Conservation (phyloP, 1,140 invertebrate species). For the Hestina assimilis region DNA sequence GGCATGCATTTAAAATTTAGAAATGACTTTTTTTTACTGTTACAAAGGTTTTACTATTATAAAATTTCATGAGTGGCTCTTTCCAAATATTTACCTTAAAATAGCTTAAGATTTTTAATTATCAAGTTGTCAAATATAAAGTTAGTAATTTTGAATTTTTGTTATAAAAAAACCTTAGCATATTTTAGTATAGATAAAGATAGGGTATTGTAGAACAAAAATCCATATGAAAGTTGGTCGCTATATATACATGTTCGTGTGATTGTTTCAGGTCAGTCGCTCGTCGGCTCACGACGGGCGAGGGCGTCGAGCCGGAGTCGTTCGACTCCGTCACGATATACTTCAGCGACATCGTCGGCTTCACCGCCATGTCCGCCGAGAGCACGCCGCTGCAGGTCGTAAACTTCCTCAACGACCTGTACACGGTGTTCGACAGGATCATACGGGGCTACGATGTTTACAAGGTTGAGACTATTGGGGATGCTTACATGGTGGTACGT, state of each 20-base stretch:
- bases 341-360: constrained; percentile 99
- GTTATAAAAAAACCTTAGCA: too few relatives aligned
- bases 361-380: constrained; percentile 96
- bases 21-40: not conserved
- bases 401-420: constrained; percentile 96
- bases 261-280: constrained; percentile 86
- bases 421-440: constrained; percentile 96
- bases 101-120: too few relatives aligned
- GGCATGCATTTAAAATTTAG: not conserved
- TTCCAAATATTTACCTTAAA: too few relatives aligned
- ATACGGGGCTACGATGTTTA: constrained; percentile 98
- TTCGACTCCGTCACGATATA: constrained; percentile 97
- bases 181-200: too few relatives aligned
- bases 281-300: constrained; percentile 90
- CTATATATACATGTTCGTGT: not conserved
- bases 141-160: not conserved
- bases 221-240: not conserved
- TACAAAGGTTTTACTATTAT: not conserved
- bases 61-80: not conserved
- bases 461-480: constrained; percentile 96
- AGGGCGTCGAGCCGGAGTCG: constrained; percentile 95
- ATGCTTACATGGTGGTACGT: constrained; percentile 95
- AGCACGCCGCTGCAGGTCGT: constrained; percentile 96
- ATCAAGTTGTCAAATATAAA: not conserved
- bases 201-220: not conserved